Evolutionary conservation across 2,113 vertebrate species (phyloP).

Genomic region (Pseudonaja textilis): DNA sequence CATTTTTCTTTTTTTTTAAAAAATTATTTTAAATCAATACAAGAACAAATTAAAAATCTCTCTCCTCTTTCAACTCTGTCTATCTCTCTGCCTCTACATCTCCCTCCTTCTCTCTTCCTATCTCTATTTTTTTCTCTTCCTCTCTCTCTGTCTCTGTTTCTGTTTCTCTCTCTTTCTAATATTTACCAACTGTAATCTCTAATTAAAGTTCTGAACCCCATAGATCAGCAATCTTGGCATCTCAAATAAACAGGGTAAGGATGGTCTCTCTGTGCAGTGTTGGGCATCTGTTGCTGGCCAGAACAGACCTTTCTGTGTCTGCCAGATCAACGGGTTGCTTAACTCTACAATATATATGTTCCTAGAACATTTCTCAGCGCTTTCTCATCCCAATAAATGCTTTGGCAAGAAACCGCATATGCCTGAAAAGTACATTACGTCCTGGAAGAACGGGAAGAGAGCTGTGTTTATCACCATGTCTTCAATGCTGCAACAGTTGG

Average conservation of each 20-base stretch:
- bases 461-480: conserved; percentile 22
- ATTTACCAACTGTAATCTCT: not conserved
- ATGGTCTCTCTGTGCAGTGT: not conserved
- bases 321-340: not conserved
- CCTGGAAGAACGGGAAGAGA: conserved; percentile 29
- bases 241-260: not conserved
- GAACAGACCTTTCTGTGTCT: not conserved
- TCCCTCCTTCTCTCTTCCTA: too few relatives aligned
- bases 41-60: not conserved
- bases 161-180: not conserved
- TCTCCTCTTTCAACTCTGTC: not conserved
- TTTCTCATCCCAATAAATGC: conserved; percentile 1
- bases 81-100: too few relatives aligned
- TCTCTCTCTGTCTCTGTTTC: too few relatives aligned
- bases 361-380: conserved; percentile 19
- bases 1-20: not conserved
- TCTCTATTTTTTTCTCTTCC: too few relatives aligned
- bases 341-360: not conserved
- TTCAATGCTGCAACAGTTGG: conserved; percentile 47
- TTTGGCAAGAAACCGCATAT: conserved; percentile 20
- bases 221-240: not conserved
- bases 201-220: not conserved
- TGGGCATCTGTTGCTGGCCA: not conserved
- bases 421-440: conserved; percentile 41
- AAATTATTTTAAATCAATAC: not conserved